Conservation (phyloP, 2,888 invertebrate genomes). For the Harmothoe impar region DNA sequence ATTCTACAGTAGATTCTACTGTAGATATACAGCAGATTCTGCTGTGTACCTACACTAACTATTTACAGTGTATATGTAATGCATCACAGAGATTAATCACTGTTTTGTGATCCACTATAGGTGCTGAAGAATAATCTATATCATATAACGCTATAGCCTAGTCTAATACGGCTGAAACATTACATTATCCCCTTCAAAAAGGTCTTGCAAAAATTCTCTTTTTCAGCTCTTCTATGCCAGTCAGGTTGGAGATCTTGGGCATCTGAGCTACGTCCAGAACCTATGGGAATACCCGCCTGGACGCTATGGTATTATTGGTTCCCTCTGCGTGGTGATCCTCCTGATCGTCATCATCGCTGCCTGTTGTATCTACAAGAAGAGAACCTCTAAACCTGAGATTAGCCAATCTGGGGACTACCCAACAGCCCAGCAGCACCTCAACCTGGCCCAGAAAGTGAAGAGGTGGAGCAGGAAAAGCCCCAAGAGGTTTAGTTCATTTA, state of each 20-base stretch:
- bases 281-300: conserved; percentile 16
- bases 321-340: background rate
- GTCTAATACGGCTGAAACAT: too few species aligned
- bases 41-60: too few species aligned
- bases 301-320: background rate
- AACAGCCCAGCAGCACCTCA: background rate
- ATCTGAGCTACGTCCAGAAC: conserved; percentile 8
- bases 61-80: too few species aligned
- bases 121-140: too few species aligned
- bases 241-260: background rate
- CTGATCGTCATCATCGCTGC: background rate
- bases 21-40: too few species aligned
- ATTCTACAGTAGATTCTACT: too few species aligned
- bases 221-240: background rate
- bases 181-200: too few species aligned
- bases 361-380: background rate
- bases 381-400: background rate
- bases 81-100: too few species aligned
- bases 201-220: too few species aligned
- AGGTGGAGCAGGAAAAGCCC: background rate
- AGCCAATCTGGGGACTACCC: background rate
- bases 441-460: background rate
- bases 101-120: too few species aligned
- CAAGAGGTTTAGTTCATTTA: background rate
- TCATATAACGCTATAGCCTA: too few species aligned